Conservation (phyloP, 2,888 invertebrate species). For the Hypolimnas misippus region DNA sequence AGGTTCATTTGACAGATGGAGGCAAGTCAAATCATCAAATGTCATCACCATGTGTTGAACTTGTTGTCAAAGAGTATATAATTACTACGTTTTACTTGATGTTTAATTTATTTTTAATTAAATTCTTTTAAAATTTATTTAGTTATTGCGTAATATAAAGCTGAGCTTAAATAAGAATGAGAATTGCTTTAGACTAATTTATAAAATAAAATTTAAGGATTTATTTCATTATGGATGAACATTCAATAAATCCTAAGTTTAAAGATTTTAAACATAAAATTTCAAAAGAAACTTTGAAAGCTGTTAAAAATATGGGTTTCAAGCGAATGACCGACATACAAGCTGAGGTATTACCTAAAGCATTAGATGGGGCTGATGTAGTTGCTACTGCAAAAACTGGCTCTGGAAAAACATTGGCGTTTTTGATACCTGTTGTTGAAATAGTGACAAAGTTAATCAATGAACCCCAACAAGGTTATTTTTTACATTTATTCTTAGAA, state of each 20-base stretch:
- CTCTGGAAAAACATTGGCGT: conserved; percentile 98
- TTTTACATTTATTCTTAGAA: neutral
- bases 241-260: conserved; percentile 67
- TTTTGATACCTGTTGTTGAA: conserved; percentile 97
- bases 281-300: conserved; percentile 89
- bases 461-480: conserved; percentile 41
- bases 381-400: conserved; percentile 98
- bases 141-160: neutral
- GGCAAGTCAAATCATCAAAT: conserved; percentile 2
- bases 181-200: neutral
- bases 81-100: neutral
- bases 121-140: no score
- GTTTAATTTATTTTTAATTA: neutral
- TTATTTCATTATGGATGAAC: conserved; percentile 49
- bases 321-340: conserved; percentile 97
- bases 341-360: conserved; percentile 91
- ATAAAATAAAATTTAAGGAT: neutral
- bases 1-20: no score
- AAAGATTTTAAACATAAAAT: conserved; percentile 85
- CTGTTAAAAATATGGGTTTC: conserved; percentile 94
- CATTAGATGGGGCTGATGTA: conserved; percentile 95
- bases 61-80: neutral
- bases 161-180: neutral
- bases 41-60: neutral
- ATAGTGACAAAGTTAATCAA: conserved; percentile 86